Evolutionary conservation across 2,888 invertebrate genomes (phyloP), one percentile per base, ranked within the genome.

Genomic region (Disparrhopalites patrizii): DNA sequence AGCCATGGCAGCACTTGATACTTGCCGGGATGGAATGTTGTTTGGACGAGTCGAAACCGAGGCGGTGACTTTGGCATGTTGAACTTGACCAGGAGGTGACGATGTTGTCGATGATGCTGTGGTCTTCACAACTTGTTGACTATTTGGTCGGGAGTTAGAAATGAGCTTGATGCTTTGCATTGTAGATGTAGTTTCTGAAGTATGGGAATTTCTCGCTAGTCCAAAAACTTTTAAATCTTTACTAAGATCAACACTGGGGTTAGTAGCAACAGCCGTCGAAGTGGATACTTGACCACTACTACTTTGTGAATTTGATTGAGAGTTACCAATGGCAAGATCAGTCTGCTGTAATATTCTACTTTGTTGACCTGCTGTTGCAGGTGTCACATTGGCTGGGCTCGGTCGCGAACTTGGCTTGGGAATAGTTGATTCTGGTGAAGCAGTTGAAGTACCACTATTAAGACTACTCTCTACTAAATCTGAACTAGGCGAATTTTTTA

Each of bases 21-120:
- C 8, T 25, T 47, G 20, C 23, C 25, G 47, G 47, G 47, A 47
- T 47, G 47, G 47, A 47, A 47, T 47, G 47, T 47, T 47, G 25
- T 47, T 47, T 47, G 47, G 47, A 47, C 47, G 47, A 47, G 25
- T 47, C 23, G 47, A 25, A 47, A 23, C 13, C n/a, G 47, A 47
- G 10, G 47, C 23, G 25, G 47, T 20, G 3, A 47, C 47, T 47
- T 47, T 47, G 23, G 47, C n/a, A 2, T 23, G 47, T 23, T 47
- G 56, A 8, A 38, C 25, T 25, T 56, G 56, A 2, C 38, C 8
- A 4, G 38, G 20, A 18, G 55, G 36, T 18, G 31, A 33, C 18
- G 33, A 10, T 2, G 36, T 56, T 7, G 56, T 54, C 7, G 54
- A 54, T 10, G 54, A 54, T 8, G 31, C 54, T 1, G 31, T 31